phyloP scores from a whole-genome alignment of 2,113 vertebrate genomes.

The Mastomys natalensis region DNA sequence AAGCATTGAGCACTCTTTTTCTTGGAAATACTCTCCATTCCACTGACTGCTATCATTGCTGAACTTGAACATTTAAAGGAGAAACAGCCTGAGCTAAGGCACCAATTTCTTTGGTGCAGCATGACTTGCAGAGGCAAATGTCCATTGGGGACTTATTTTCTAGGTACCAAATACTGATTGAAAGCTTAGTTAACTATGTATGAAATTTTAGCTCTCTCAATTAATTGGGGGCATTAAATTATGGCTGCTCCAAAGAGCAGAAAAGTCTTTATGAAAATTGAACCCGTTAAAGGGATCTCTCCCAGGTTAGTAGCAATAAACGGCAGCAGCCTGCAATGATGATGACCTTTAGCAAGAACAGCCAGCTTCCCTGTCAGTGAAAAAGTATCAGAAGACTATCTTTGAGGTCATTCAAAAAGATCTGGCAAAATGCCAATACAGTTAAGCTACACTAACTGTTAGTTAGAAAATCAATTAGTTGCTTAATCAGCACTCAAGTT shows the following conservation, averaged over 20 bases:
- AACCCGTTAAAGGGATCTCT: conserved; percentile 76
- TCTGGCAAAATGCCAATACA: conserved; percentile 45
- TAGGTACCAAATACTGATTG: conserved; percentile 56
- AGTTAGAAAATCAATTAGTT: conserved; percentile 64
- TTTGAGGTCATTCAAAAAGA: conserved; percentile 6
- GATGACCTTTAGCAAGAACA: conserved; percentile 76
- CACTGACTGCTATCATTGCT: neutral
- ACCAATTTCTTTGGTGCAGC: conserved; percentile 22
- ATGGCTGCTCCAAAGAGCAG: conserved; percentile 69
- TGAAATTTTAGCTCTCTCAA: conserved; percentile 73
- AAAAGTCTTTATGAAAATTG: conserved; percentile 78
- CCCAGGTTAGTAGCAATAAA: conserved; percentile 77
- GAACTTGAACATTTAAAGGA: conserved; percentile 74
- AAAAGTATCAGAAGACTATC: conserved; percentile 34
- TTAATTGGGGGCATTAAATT: conserved; percentile 78
- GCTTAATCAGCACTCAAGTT: conserved; percentile 45
- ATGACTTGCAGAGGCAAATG: conserved; percentile 63
- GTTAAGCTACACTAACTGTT: conserved; percentile 37
- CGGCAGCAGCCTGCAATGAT: conserved; percentile 31
- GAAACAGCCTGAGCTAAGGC: conserved; percentile 30
- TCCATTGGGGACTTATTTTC: conserved; percentile 74
- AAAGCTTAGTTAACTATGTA: conserved; percentile 77
- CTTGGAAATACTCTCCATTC: conserved; percentile 60
- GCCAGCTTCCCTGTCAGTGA: conserved; percentile 47
- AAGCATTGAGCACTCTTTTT: conserved; percentile 45